These are phyloP conservation scores for Oxystoma pomonae DNA, from an alignment of 2,888 invertebrate genomes.

Conservation along the genomic window DNA sequence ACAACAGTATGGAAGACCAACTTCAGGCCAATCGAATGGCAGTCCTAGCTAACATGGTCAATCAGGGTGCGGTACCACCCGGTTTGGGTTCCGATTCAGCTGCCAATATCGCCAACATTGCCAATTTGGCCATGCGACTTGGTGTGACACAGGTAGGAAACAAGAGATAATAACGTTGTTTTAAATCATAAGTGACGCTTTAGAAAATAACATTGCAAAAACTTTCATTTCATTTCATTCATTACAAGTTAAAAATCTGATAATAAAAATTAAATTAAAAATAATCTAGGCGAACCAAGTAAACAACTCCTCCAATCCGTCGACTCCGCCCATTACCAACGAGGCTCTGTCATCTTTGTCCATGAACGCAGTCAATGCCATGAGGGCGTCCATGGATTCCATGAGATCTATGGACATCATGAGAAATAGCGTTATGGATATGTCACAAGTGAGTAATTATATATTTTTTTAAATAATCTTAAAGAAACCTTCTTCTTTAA, in stretches of 20 bases:
- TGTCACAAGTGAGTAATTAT: constrained; percentile 33
- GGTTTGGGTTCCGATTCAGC: constrained; percentile 54
- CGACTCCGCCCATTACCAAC: constrained; percentile 48
- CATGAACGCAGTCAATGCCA: constrained; percentile 57
- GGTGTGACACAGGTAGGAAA: constrained; percentile 46
- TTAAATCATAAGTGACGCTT: not conserved
- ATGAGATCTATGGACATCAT: constrained; percentile 52
- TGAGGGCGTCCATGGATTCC: constrained; percentile 57
- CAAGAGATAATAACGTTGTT: too few species aligned
- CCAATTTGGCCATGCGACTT: constrained; percentile 68
- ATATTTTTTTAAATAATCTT: too few species aligned
- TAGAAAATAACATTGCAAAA: too few species aligned
- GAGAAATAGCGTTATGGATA: constrained; percentile 48
- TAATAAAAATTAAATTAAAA: too few species aligned
- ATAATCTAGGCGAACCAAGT: constrained; percentile 45
- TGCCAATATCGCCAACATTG: constrained; percentile 71
- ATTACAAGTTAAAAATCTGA: too few species aligned
- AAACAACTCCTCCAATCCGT: constrained; percentile 47
- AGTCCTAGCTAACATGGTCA: constrained; percentile 66
- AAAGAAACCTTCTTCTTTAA: too few species aligned
- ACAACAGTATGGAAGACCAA: constrained; percentile 58
- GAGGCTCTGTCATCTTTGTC: constrained; percentile 48
- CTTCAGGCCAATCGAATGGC: constrained; percentile 62
- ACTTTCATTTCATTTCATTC: not conserved
- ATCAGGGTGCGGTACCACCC: constrained; percentile 57